Evolutionary conservation across 2,888 invertebrate genomes (phyloP).

Genomic region (Stegophylla sp.): DNA sequence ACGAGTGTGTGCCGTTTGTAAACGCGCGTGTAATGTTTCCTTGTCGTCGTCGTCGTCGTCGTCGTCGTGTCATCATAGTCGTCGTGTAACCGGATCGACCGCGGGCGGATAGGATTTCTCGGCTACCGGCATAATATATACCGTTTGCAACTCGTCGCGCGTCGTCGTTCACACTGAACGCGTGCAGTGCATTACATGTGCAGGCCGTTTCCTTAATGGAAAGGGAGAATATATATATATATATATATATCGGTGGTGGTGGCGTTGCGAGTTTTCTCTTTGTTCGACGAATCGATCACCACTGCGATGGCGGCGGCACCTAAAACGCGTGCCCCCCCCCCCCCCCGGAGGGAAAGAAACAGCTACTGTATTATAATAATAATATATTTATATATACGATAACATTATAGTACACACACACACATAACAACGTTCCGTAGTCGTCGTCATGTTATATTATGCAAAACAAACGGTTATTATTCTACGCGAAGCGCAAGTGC

Average conservation of each 20-base stretch:
- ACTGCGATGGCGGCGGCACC: not conserved
- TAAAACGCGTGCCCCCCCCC: too few relatives aligned
- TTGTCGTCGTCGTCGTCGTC: constrained; percentile 8
- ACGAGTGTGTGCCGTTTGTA: not conserved
- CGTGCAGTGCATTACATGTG: not conserved
- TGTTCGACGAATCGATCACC: constrained; percentile 50
- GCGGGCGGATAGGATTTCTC: constrained; percentile 42
- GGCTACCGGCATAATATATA: too few relatives aligned
- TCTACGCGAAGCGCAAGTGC: not conserved
- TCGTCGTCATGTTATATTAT: constrained; percentile 5
- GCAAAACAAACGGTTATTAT: constrained; percentile 43
- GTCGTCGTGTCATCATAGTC: too few relatives aligned
- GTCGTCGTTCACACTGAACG: too few relatives aligned
- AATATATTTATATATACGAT: too few relatives aligned
- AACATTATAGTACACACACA: too few relatives aligned
- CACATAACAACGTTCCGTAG: not conserved
- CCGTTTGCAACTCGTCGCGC: too few relatives aligned
- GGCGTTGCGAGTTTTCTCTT: constrained; percentile 36
- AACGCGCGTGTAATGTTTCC: constrained; percentile 47
- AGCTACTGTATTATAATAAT: too few relatives aligned
- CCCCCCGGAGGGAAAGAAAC: not conserved
- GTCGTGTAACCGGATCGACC: constrained; percentile 49
- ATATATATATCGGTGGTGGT: not conserved
- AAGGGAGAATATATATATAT: not conserved
- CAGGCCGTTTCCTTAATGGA: too few relatives aligned